A percentile compares a stretch with the other conserved stretches of the same genome.
Evolutionary conservation across 2,113 vertebrate genomes (phyloP).

Genomic region (Nothobranchius kuhntae): DNA sequence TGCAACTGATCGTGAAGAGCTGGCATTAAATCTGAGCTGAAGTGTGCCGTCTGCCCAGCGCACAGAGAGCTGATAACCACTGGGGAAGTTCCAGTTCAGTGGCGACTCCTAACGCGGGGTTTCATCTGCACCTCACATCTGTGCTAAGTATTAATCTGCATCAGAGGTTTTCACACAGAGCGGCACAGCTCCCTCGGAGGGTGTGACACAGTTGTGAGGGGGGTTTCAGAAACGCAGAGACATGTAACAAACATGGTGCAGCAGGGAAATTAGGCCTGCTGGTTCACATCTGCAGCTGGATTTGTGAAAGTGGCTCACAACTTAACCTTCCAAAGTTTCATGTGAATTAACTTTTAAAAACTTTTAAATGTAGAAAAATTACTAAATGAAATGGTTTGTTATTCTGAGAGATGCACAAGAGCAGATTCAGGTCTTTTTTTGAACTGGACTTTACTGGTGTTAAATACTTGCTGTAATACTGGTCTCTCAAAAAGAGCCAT

Average conservation of each 20-base stretch:
- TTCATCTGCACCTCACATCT: constrained; percentile 18
- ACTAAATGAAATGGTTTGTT: neutral
- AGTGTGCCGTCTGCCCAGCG: constrained; percentile 1
- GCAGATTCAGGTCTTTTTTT: too few species aligned
- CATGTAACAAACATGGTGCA: neutral
- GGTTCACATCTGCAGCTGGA: constrained; percentile 2
- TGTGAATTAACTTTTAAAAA: too few species aligned
- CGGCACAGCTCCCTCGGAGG: neutral
- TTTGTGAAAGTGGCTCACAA: neutral
- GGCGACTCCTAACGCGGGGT: neutral
- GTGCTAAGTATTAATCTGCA: constrained; percentile 1
- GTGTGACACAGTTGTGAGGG: neutral
- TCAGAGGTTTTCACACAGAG: constrained; percentile 6
- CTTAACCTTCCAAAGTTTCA: too few species aligned
- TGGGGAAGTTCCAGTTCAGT: constrained; percentile 22
- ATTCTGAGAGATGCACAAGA: neutral
- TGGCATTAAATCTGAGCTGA: constrained; percentile 20
- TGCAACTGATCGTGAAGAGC: constrained; percentile 9
- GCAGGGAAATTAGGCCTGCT: neutral
- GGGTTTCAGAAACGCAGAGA: neutral
- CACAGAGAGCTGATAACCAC: constrained; percentile 7
- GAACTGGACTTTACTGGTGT: too few species aligned
- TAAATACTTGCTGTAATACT: too few species aligned
- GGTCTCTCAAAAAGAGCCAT: too few species aligned
- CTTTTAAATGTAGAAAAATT: too few species aligned